phyloP scores from a whole-genome alignment of 2,888 invertebrate genomes.

The Brenthis hecate region DNA sequence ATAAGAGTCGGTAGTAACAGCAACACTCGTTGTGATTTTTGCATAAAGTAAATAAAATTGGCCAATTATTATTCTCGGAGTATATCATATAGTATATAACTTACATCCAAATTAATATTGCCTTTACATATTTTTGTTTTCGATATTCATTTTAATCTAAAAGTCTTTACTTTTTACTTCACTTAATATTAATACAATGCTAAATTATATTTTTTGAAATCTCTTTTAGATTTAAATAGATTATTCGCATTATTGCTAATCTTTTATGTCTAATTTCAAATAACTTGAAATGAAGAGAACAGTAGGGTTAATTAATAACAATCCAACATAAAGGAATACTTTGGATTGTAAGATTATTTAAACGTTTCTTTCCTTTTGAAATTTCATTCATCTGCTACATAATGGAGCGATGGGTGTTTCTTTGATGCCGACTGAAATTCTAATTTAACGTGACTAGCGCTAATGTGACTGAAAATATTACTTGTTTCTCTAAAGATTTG shows the following conservation, averaged over 20 bases:
- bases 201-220: too few species aligned
- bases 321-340: constrained; percentile 25
- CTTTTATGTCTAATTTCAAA: constrained; percentile 15
- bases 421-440: constrained; percentile 13
- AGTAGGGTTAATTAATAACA: constrained; percentile 26
- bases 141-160: too few species aligned
- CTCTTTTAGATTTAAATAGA: background rate
- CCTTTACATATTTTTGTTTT: too few species aligned
- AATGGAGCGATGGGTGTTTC: constrained; percentile 11
- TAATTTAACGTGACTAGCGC: constrained; percentile 10
- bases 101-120: too few species aligned
- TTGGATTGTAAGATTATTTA: constrained; percentile 27
- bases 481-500: background rate
- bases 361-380: constrained; percentile 29
- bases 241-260: background rate
- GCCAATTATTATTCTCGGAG: too few species aligned
- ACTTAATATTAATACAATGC: too few species aligned
- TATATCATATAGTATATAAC: too few species aligned
- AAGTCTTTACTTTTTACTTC: too few species aligned
- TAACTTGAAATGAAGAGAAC: constrained; percentile 20
- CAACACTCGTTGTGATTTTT: too few species aligned
- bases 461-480: constrained; percentile 5
- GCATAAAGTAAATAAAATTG: too few species aligned
- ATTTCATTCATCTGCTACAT: constrained; percentile 17
- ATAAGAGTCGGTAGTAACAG: too few species aligned